These are phyloP conservation scores for Dorcus hopei DNA, from an alignment of 2,888 invertebrate genomes.

Conservation along the genomic window DNA sequence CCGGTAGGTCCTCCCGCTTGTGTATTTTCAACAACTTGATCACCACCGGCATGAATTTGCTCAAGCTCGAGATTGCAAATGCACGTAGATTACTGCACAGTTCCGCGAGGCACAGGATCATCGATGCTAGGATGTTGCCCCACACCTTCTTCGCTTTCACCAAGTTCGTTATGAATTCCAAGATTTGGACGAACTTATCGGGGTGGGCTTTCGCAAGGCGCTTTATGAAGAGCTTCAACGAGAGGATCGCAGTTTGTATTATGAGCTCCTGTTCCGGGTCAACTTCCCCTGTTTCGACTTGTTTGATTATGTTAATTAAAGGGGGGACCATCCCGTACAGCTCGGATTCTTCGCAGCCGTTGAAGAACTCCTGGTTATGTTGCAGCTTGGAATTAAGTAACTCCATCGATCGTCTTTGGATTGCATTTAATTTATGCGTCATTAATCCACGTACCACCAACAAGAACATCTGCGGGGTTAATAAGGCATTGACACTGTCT, in stretches of 20 bases:
- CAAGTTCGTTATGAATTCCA: conserved; percentile 63
- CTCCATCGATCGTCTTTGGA: conserved; percentile 81
- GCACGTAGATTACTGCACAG: conserved; percentile 72
- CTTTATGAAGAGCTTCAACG: conserved; percentile 78
- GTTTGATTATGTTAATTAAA: conserved; percentile 59
- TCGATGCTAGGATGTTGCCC: conserved; percentile 68
- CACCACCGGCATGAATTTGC: conserved; percentile 75
- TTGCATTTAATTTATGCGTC: conserved; percentile 65
- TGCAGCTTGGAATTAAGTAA: conserved; percentile 79
- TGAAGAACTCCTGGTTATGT: conserved; percentile 61
- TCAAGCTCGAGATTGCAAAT: conserved; percentile 70
- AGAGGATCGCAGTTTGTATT: conserved; percentile 79
- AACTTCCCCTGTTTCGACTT: conserved; percentile 49
- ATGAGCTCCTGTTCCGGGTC: conserved; percentile 61
- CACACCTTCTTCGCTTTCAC: conserved; percentile 52
- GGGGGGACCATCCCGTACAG: conserved; percentile 61
- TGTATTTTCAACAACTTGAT: conserved; percentile 63
- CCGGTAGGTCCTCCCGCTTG: conserved; percentile 58
- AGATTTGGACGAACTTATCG: conserved; percentile 65
- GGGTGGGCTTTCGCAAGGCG: conserved; percentile 66
- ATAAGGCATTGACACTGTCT: conserved; percentile 74
- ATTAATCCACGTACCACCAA: conserved; percentile 72
- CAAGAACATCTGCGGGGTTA: conserved; percentile 78
- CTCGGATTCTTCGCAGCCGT: conserved; percentile 46
- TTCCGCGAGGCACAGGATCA: conserved; percentile 76